Evolutionary conservation across 2,888 invertebrate genomes (phyloP), one percentile per base, ranked within the genome.

Genomic region (Microctonus hyperodae): DNA sequence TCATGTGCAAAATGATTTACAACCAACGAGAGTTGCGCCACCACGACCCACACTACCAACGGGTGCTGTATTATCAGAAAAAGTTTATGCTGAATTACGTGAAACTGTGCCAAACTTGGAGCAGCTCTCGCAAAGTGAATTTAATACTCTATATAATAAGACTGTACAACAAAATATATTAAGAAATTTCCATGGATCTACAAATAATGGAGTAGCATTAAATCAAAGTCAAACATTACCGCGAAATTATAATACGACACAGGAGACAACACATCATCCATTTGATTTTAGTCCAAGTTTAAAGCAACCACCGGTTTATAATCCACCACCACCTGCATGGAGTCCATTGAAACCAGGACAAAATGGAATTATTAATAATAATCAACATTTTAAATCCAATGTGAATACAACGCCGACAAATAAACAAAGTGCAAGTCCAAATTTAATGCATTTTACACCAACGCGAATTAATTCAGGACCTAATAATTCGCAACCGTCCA

Each of bases 71-170:
- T 71, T 83, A 2, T 82, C 82, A 0, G 82, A 83, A 51, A 79
- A 83, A 69, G 81, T 84, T 2, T 83, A 83, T 67, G 83, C 83
- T 0, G 82, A 84, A 58, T 71, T 84, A 11, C 82, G 79, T 35
- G 82, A 83, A 65, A 83, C 78, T 1, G 82, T 83, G 23, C 83
- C 83, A 10, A 83, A 84, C 68, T 68, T 84, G 6, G 83, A 83
- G 11, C 81, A 83, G 55, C 65, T 84, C 9, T 83, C 83, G 0
- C 83, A 84, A 51, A 83, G 80, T 64, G 83, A 83, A 68, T 83
- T 83, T 51, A 83, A 83, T 72, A 83, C 83, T 37, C 77, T 83
- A 6, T 83, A 83, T 63, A 83, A 83, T 64, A 83, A 82, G 69
- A 81, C 83, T 50, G 83, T 83, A 11, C 82, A 82, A 40, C 83